Percentiles rank a stretch among this genome's conserved stretches.
These are phyloP conservation scores for Paracyclopina nana DNA, from an alignment of 1,140 invertebrate species.

Conservation along the genomic window DNA sequence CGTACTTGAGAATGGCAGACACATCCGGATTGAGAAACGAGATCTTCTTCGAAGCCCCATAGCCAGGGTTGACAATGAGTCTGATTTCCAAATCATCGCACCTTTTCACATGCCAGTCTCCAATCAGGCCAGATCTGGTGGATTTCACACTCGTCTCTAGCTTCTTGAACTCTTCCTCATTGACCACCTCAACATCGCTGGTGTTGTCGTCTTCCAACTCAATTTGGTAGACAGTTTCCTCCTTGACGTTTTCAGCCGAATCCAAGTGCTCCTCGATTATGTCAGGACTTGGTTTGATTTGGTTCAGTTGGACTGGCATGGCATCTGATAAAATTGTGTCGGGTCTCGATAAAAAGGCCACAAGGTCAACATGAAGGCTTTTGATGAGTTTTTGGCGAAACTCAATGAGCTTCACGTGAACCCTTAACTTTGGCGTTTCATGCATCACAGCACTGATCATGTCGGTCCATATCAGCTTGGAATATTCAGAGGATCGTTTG, in stretches of 20 bases:
- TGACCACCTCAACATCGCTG: background rate
- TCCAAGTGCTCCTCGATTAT: too few relatives aligned
- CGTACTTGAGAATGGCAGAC: conserved; percentile 12
- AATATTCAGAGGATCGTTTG: background rate
- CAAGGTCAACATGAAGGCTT: background rate
- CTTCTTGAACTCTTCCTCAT: background rate
- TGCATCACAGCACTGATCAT: background rate
- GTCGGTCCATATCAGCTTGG: conserved; percentile 2
- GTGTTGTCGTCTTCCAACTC: background rate
- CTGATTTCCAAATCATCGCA: conserved; percentile 2
- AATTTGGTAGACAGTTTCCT: background rate
- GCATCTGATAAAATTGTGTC: too few relatives aligned
- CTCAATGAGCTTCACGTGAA: background rate
- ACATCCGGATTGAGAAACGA: conserved; percentile 12
- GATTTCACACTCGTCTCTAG: background rate
- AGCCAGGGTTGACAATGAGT: conserved; percentile 1
- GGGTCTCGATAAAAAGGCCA: too few relatives aligned
- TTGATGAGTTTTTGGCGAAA: conserved; percentile 1
- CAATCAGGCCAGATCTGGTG: background rate
- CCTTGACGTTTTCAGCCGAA: background rate
- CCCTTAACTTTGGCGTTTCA: conserved; percentile 3
- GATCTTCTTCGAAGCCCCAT: conserved; percentile 12
- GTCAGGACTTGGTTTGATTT: too few relatives aligned
- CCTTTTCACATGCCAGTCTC: conserved; percentile 9
- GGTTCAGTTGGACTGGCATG: too few relatives aligned